Conservation (phyloP, 2,113 vertebrate genomes). For the Urocolius indicus region DNA sequence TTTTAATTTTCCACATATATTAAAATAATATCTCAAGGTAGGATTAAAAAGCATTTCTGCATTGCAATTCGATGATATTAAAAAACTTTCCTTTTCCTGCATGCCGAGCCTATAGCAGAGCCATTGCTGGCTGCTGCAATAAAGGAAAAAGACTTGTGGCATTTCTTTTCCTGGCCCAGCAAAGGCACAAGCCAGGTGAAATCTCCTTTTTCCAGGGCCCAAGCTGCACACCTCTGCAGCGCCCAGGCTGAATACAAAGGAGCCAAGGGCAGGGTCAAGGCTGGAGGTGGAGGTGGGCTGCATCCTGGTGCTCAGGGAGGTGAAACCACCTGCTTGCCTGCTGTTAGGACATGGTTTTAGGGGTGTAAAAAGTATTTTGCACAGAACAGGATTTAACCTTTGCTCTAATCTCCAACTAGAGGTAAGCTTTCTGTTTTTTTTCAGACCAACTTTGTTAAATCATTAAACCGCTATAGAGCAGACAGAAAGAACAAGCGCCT, state of each 20-base stretch:
- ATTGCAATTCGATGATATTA: accelerated
- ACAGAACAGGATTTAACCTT: constrained; percentile 69
- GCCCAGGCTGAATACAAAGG: accelerated
- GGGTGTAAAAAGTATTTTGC: constrained; percentile 43
- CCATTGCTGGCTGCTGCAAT: accelerated
- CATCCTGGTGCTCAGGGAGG: neutral
- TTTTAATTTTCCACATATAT: neutral
- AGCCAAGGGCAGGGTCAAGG: constrained; percentile 11
- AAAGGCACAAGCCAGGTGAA: neutral
- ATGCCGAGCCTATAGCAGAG: accelerated
- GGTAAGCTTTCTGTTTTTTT: constrained; percentile 42
- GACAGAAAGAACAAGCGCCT: neutral
- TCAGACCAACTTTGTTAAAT: constrained; percentile 60
- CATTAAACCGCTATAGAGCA: constrained; percentile 65
- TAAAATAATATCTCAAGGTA: neutral
- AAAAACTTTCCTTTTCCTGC: neutral
- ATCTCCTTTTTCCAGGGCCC: too few species aligned
- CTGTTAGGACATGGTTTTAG: neutral
- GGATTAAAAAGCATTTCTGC: neutral
- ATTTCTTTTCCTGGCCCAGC: too few species aligned
- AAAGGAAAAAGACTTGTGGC: neutral
- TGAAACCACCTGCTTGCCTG: neutral
- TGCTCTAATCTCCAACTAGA: constrained; percentile 58
- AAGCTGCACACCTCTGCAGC: neutral
- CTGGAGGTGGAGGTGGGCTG: neutral